phyloP scores from a whole-genome alignment of 2,113 vertebrate species.

The Rhagologus leucostigma region DNA sequence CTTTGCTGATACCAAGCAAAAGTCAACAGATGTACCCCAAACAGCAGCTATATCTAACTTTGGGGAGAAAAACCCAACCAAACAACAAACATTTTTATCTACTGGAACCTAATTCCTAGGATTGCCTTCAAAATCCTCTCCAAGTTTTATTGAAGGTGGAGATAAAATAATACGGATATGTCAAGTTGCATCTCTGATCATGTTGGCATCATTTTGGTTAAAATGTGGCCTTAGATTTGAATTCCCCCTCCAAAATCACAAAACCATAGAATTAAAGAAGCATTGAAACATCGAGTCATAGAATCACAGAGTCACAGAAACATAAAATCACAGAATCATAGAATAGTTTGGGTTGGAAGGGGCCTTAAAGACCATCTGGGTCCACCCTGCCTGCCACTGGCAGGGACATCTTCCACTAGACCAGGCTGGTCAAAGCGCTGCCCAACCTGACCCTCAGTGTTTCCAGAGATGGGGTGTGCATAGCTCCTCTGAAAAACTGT shows the following conservation, averaged over 20 bases:
- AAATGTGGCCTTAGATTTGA: neutral
- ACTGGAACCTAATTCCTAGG: neutral
- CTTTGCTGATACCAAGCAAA: neutral
- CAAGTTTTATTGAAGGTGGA: neutral
- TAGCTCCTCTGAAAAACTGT: neutral
- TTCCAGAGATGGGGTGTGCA: neutral
- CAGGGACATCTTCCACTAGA: neutral
- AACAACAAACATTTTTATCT: neutral
- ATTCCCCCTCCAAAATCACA: neutral
- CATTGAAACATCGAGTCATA: fast-evolving
- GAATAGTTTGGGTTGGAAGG: neutral
- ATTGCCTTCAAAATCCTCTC: neutral
- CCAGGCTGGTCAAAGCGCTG: fast-evolving
- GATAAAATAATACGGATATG: neutral
- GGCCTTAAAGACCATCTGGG: too few species aligned
- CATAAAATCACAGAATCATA: neutral
- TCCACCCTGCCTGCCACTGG: neutral
- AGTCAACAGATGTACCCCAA: neutral
- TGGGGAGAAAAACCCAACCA: fast-evolving
- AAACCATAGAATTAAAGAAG: neutral
- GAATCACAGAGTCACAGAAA: neutral
- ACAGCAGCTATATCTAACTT: neutral
- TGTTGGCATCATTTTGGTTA: fast-evolving
- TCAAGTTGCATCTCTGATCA: neutral
- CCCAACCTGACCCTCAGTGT: neutral